Base-by-base conservation (phyloP, 2,888 invertebrate species). In the Athrips mouffetella region DNA sequence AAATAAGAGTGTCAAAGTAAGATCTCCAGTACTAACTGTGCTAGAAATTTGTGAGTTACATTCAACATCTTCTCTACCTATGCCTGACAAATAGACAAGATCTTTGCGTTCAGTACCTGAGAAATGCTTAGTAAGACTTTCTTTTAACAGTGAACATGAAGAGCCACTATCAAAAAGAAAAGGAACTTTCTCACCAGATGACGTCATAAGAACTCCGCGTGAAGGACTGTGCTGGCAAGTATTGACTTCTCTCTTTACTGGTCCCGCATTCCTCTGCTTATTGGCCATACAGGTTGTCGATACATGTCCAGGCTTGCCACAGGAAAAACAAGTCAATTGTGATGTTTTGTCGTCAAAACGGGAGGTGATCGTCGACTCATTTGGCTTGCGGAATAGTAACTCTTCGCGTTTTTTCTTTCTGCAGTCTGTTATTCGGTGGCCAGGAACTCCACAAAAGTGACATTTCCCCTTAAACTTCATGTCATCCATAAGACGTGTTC, bases 391-490 rank as follows among this genome's bases (percentile, higher is more conserved):
- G 7, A 10, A 18, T 10, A 11, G 2, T 27, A 8, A 23, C 11
- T 2, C 10, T 1, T 18, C 29, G 30, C 18, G 30, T 18, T 16
- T 4, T 48, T 42, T 3, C 39, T 31, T 30, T 31, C 2, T 2
- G 3, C n/a, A 13, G 6, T n/a, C 51, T 47, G 3, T 15, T 13
- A 23, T 37, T 47, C 40, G 53, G 48, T 3, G 40, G 21, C 49
- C 49, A 15, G 31, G 10, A 2, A 45, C 10, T 6, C 49, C 49
- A 21, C 49, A 49, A 1, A 6, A 18, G 21, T 47, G 50, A 30
- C 52, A 55, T 33, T 23, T 50, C 3, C 52, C 52, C 5, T 27
- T 33, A 45, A 52, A 55, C 15, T 20, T 49, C 2, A 25, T 7
- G 18, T 49, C 51, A 0, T 58, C n/a, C n/a, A n/a, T n/a, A n/a